Evolutionary conservation across 2,888 invertebrate species (phyloP), one percentile per base, ranked within the genome.

Genomic region (Operophtera brumata): DNA sequence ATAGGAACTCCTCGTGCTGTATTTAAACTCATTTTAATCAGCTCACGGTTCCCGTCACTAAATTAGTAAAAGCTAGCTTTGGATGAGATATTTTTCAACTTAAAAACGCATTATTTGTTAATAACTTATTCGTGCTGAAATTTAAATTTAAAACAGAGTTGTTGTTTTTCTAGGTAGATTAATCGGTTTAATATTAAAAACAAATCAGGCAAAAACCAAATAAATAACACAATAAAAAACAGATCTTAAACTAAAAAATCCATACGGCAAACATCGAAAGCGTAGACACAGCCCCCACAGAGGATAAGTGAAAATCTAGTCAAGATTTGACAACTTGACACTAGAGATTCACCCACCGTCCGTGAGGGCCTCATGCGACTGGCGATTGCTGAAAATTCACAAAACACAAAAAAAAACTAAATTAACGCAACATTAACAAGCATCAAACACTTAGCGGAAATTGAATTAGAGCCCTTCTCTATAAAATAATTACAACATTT

Each of bases 251-350:
- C 11, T 12, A 43, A 52, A 48, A 67, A 59, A 59, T 67, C 62
- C 73, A 74, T 66, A 66, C 64, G 67, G 72, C 61, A 63, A 60
- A 80, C 83, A 82, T 73, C 78, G 69, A 83, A 85, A 83, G 82
- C 83, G 78, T 76, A 69, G 66, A 70, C 66, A 61, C 50, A 57
- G 67, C 70, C 66, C 43, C 67, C 85, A 78, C 89, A 73, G 84
- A 91, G 91, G 92, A 92, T 91, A 92, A 92, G 92, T 92, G 92
- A 92, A 91, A 91, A 92, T 92, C 92, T 92, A 92, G 92, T 92
- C 92, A 92, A 91, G 92, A 81, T 70, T 68, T 54, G 41, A 37
- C 62, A 70, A 89, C 92, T 92, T 90, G 91, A 61, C 66, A 88
- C 91, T 85, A 91, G 89, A 91, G 66, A 82, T 84, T 77, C 91